A percentile compares a stretch with the other conserved stretches of the same genome.
These are phyloP conservation scores for Nephotettix cincticeps DNA, from an alignment of 1,140 invertebrate genomes.

Conservation along the genomic window DNA sequence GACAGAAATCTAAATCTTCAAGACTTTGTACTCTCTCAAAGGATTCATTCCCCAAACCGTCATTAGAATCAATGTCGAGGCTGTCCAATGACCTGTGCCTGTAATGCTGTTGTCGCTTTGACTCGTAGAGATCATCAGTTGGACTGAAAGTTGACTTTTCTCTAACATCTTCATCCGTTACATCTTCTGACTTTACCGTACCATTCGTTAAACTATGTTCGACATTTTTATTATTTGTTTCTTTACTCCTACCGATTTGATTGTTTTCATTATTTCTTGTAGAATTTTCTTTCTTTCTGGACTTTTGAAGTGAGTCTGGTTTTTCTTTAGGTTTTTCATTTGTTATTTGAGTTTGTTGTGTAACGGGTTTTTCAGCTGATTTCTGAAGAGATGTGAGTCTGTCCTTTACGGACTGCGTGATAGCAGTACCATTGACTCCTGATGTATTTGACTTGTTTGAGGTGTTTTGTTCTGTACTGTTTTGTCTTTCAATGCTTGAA, in stretches of 20 bases:
- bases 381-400: slow-evolving; percentile 48
- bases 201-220: neutral
- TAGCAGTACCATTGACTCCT: slow-evolving; percentile 18
- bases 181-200: neutral
- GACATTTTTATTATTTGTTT: neutral
- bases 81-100: slow-evolving; percentile 63
- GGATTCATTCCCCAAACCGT: slow-evolving; percentile 51
- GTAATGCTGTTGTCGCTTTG: slow-evolving; percentile 38
- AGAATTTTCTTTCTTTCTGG: neutral
- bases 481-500: slow-evolving; percentile 36
- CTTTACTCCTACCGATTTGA: neutral
- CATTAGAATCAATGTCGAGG: slow-evolving; percentile 55
- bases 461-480: slow-evolving; percentile 27
- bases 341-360: neutral
- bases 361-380: slow-evolving; percentile 31
- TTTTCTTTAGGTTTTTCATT: slow-evolving; percentile 24
- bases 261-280: neutral
- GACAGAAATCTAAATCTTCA: slow-evolving; percentile 58
- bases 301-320: neutral
- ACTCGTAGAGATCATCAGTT: slow-evolving; percentile 40
- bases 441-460: slow-evolving; percentile 11
- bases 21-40: slow-evolving; percentile 66
- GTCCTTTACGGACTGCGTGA: slow-evolving; percentile 45
- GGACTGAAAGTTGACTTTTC: slow-evolving; percentile 32
- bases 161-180: neutral